These are phyloP conservation scores for Acanthococcus lagerstroemiae DNA, from an alignment of 2,888 invertebrate genomes.

Conservation along the genomic window DNA sequence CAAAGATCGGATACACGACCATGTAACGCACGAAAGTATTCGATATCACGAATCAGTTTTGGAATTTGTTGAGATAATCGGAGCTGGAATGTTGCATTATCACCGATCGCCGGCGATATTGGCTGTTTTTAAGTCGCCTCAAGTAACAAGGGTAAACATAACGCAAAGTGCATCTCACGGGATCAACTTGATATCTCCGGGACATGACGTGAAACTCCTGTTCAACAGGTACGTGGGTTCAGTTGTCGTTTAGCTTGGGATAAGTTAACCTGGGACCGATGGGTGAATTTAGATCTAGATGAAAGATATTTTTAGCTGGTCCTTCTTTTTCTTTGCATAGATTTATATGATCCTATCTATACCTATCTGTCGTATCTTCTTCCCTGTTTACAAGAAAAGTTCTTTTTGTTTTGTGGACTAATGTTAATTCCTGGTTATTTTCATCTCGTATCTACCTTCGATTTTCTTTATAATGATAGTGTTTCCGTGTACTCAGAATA, in stretches of 20 bases:
- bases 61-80: conserved; percentile 69
- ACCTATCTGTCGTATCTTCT: too few species aligned
- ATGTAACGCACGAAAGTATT: conserved; percentile 62
- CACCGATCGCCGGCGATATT: conserved; percentile 90
- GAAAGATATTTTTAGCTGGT: too few species aligned
- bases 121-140: conserved; percentile 76
- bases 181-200: conserved; percentile 80
- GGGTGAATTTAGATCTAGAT: background rate
- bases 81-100: conserved; percentile 91
- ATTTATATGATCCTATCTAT: too few species aligned
- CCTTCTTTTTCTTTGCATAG: too few species aligned
- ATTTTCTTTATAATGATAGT: too few species aligned
- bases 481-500: too few species aligned
- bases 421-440: too few species aligned
- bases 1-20: conserved; percentile 70
- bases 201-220: conserved; percentile 61
- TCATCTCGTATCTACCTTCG: too few species aligned
- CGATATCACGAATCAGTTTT: conserved; percentile 64
- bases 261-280: background rate
- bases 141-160: conserved; percentile 69
- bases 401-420: too few species aligned
- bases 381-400: too few species aligned
- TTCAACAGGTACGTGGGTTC: conserved; percentile 50
- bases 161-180: conserved; percentile 80
- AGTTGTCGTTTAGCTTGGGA: too few species aligned